Base-by-base conservation (phyloP, 1,140 invertebrate species). In the Onthophagus taurus region DNA sequence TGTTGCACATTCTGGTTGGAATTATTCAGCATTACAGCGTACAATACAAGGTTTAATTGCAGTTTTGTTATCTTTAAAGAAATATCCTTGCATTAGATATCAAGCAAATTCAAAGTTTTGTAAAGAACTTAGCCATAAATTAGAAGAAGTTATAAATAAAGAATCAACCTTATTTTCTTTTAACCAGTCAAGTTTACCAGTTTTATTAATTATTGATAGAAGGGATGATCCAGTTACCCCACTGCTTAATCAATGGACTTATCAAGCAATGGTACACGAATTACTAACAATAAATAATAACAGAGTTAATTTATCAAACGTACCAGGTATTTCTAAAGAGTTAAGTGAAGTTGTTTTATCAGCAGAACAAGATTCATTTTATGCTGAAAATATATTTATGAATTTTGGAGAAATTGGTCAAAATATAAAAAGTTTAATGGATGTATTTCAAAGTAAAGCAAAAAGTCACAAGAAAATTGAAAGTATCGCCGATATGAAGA, bases 201-300 rank as follows among this genome's bases (percentile, higher is more conserved):
- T 93, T 45, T 60, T 98, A 39, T 60, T 98, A 2, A 85, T 98
- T 50, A 59, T 98, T 9, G 94, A 97, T 62, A 72, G 94, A 53
- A 72, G 86, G 56, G 86, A 90, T 65, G 97, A 99, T 74, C 84
- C 92, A 0, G 81, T 99, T 0, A 97, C 97, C 2, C 96, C 96
- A 0, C 66, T 99, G 33, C 66, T 99, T n/a, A 97, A 91, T 71
- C 95, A 93, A 70, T 99, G 97, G 97, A 99, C 95, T 0, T 99
- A 99, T 69, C 95, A 99, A 68, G 95, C 95, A 6, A 99, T 99
- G 96, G 92, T 99, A 2, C 96, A 99, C 68, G 95, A 99, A 71
- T 67, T 99, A 31, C 66, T 99, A 17, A 85, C 82, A 0, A 96
- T 99, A 51, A 83, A 81, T 51, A 99, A 98, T 59, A 97, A 98